Conservation (phyloP, 2,888 invertebrate species). For the Vannuccia rotundouncinata region DNA sequence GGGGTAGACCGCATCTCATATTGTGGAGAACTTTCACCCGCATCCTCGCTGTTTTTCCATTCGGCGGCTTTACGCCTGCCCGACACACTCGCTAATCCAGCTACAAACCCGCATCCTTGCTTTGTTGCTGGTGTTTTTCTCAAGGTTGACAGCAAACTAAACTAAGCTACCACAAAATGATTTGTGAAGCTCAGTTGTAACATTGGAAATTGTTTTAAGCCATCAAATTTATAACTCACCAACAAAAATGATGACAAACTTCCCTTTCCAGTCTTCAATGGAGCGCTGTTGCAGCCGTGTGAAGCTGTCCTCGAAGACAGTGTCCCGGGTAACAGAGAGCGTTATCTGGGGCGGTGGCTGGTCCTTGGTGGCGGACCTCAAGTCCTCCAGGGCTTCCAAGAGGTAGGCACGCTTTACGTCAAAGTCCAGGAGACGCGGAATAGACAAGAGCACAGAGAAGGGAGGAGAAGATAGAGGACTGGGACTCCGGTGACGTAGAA, state of each 20-base stretch:
- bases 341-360: constrained; percentile 6
- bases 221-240: too few species aligned
- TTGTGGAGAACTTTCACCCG: too few species aligned
- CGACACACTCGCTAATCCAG: background rate
- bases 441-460: constrained; percentile 77
- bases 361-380: too few species aligned
- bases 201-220: too few species aligned
- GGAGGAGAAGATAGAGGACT: constrained; percentile 75
- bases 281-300: constrained; percentile 73
- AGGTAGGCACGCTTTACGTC: constrained; percentile 80
- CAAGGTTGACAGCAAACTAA: background rate
- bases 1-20: too few species aligned
- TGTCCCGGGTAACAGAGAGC: constrained; percentile 60
- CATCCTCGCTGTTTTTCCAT: too few species aligned
- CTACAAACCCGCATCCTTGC: constrained; percentile 33
- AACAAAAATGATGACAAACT: constrained; percentile 82
- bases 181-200: too few species aligned
- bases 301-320: constrained; percentile 82
- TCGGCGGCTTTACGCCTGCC: background rate
- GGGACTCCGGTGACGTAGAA: constrained; percentile 66
- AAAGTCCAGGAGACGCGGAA: constrained; percentile 77
- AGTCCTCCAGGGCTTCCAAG: constrained; percentile 71
- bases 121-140: constrained; percentile 7
- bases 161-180: too few species aligned
- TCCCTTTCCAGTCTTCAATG: constrained; percentile 80